Conservation (phyloP, 2,113 vertebrate genomes). For the Epinephelus cyanopodus region DNA sequence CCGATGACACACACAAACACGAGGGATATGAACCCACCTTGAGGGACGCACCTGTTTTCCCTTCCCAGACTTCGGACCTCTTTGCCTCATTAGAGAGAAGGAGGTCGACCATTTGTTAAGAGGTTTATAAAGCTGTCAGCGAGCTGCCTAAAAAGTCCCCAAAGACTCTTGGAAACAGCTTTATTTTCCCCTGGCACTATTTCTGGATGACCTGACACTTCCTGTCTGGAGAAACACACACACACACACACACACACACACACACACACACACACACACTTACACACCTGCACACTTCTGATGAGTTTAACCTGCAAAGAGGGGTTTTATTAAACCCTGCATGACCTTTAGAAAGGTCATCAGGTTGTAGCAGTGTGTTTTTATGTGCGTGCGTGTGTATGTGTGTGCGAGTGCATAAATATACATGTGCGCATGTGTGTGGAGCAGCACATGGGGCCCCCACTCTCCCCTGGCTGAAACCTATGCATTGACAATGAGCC, state of each 20-base stretch:
- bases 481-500: slow-evolving; percentile 75
- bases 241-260: slow-evolving; percentile 16
- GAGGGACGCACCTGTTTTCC: slow-evolving; percentile 77
- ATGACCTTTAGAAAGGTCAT: slow-evolving; percentile 64
- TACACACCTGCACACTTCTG: slow-evolving; percentile 46
- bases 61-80: slow-evolving; percentile 57
- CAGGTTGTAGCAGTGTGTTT: slow-evolving; percentile 1
- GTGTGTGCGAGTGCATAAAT: slow-evolving; percentile 40
- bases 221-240: slow-evolving; percentile 58
- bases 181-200: slow-evolving; percentile 64
- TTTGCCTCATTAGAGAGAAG: slow-evolving; percentile 72
- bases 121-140: slow-evolving; percentile 80
- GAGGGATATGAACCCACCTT: slow-evolving; percentile 42
- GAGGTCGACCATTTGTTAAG: slow-evolving; percentile 74
- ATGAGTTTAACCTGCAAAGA: slow-evolving; percentile 63
- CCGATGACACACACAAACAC: slow-evolving; percentile 15
- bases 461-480: slow-evolving; percentile 45
- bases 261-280: slow-evolving; percentile 28
- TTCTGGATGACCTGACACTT: slow-evolving; percentile 74
- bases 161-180: slow-evolving; percentile 69
- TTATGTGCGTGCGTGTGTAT: not conserved
- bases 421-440: slow-evolving; percentile 38
- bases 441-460: slow-evolving; percentile 34
- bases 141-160: slow-evolving; percentile 73
- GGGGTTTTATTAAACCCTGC: slow-evolving; percentile 53